phyloP scores from a whole-genome alignment of 2,113 vertebrate genomes.

The Notothenia coriiceps region DNA sequence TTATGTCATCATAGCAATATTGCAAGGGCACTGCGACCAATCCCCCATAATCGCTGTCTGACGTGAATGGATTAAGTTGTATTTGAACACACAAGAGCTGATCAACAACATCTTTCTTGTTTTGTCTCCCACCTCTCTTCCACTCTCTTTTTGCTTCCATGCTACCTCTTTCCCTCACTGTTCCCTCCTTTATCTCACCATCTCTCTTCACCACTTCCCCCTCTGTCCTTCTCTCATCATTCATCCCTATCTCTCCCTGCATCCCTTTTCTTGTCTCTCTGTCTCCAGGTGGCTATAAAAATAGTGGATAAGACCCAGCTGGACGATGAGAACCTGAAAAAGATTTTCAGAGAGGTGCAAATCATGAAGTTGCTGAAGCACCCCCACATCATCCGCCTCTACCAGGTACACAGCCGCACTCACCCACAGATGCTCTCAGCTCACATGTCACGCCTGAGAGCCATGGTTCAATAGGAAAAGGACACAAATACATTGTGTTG shows the following conservation, averaged over 20 bases:
- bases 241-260: conserved; percentile 15
- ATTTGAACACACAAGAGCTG: neutral
- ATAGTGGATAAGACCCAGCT: conserved; percentile 98
- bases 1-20: conserved; percentile 30
- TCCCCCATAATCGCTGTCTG: conserved; percentile 21
- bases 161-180: neutral
- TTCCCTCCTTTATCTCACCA: neutral
- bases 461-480: neutral
- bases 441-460: conserved; percentile 24
- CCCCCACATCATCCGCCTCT: conserved; percentile 97
- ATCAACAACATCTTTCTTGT: conserved; percentile 2
- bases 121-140: neutral
- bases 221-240: neutral
- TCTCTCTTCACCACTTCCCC: neutral
- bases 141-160: conserved; percentile 8
- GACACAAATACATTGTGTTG: conserved; percentile 15
- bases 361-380: conserved; percentile 99
- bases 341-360: conserved; percentile 98
- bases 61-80: neutral
- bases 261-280: conserved; percentile 28
- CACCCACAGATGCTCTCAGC: conserved; percentile 42
- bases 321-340: conserved; percentile 99
- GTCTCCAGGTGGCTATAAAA: conserved; percentile 95
- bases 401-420: conserved; percentile 87
- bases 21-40: neutral